Conservation (phyloP, 2,113 vertebrate genomes). For the Apteryx owenii region DNA sequence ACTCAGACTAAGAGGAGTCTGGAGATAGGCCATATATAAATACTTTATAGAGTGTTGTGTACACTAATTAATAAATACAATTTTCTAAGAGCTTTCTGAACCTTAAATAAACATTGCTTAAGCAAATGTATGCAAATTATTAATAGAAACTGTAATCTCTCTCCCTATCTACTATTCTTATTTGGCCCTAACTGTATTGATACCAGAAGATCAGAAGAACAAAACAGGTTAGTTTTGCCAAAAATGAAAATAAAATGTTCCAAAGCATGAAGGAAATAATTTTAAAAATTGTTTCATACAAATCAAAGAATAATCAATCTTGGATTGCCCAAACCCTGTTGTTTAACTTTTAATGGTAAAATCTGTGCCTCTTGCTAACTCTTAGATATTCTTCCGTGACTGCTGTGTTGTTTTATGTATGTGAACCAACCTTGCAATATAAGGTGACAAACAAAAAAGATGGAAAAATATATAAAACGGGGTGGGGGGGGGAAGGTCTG, state of each 20-base stretch:
- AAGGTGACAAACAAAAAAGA: slow-evolving; percentile 78
- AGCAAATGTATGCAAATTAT: slow-evolving; percentile 44
- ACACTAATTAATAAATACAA: slow-evolving; percentile 56
- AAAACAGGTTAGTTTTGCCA: neutral
- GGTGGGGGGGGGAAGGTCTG: neutral
- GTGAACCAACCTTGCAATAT: slow-evolving; percentile 69
- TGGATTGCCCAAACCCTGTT: slow-evolving; percentile 35
- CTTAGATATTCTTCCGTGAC: slow-evolving; percentile 55
- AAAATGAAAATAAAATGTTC: slow-evolving; percentile 12
- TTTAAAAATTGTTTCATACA: slow-evolving; percentile 40
- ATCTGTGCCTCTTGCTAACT: slow-evolving; percentile 41
- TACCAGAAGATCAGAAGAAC: slow-evolving; percentile 4
- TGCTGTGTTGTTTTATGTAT: slow-evolving; percentile 71
- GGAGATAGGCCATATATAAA: slow-evolving; percentile 9
- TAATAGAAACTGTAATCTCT: slow-evolving; percentile 62
- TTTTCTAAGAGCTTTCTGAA: slow-evolving; percentile 50
- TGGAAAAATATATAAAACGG: slow-evolving; percentile 77
- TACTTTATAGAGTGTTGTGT: slow-evolving; percentile 38
- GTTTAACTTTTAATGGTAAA: slow-evolving; percentile 62
- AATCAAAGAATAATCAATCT: slow-evolving; percentile 54
- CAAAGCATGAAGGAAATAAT: neutral
- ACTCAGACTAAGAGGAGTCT: neutral
- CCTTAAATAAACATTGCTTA: slow-evolving; percentile 42
- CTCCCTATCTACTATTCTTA: slow-evolving; percentile 7
- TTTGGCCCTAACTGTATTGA: neutral